phyloP scores from a whole-genome alignment of 1,140 invertebrate genomes.

The Parasteatoda tepidariorum region DNA sequence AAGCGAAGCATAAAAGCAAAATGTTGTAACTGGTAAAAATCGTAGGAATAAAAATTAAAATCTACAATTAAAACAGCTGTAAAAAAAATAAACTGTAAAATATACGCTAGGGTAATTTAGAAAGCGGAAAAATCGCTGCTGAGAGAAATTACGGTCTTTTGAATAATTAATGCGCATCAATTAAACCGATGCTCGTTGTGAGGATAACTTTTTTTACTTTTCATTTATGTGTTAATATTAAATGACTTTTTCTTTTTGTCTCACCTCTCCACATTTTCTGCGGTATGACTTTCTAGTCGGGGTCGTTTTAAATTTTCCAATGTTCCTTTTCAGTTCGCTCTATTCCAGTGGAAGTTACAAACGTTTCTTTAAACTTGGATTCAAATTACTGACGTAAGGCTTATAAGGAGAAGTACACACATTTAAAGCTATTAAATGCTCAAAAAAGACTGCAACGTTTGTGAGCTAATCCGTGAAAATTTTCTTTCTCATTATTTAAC shows the following conservation, averaged over 20 bases:
- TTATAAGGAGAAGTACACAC: no score
- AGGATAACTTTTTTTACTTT: not conserved
- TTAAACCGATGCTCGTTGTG: not conserved
- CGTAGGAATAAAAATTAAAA: no score
- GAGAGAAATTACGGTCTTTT: not conserved
- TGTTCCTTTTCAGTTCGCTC: no score
- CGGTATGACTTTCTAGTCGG: no score
- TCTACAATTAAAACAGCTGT: not conserved
- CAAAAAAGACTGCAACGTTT: no score
- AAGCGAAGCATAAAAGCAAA: not conserved
- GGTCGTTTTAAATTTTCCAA: no score
- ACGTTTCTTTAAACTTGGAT: no score
- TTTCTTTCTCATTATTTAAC: no score
- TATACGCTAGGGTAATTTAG: not conserved
- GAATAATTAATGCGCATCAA: conserved; percentile 14
- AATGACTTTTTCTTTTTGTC: not conserved
- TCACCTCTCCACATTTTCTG: not conserved
- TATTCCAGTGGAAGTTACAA: no score
- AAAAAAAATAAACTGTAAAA: not conserved
- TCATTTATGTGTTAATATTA: not conserved
- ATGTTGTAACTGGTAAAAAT: not conserved
- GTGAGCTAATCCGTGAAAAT: no score
- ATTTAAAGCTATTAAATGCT: no score
- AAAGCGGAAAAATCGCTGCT: not conserved
- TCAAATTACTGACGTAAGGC: no score